Conservation (phyloP, 2,797 vertebrate genomes). For the Sebastes matsubarae region DNA sequence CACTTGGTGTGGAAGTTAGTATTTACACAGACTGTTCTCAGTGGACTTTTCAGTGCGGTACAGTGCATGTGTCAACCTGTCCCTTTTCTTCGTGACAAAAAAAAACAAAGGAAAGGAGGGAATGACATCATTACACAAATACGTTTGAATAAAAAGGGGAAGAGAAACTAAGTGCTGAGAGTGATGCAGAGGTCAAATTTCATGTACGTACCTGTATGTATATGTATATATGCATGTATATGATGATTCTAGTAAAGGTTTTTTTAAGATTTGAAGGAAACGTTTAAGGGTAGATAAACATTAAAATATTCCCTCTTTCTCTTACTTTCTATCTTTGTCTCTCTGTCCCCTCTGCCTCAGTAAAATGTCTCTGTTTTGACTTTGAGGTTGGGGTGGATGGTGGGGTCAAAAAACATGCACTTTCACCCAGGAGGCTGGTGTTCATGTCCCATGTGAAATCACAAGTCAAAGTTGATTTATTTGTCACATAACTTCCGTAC, state of each 20-base stretch:
- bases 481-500: no score
- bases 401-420: no score
- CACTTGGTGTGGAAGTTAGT: conserved; percentile 57
- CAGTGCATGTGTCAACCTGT: conserved; percentile 70
- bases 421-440: no score
- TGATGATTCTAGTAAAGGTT: no score
- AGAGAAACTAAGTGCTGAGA: conserved; percentile 58
- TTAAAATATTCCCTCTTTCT: neutral
- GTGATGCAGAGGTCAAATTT: neutral
- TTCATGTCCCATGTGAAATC: no score
- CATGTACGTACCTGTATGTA: no score
- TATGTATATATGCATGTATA: no score
- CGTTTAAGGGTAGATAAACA: no score
- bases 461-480: no score
- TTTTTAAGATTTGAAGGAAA: no score
- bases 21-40: conserved; percentile 49
- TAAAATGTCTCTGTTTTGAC: neutral
- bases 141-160: conserved; percentile 59
- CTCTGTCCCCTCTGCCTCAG: neutral
- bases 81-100: conserved; percentile 59
- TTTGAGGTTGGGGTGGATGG: no score
- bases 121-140: conserved; percentile 74
- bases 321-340: neutral
- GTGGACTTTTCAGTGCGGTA: conserved; percentile 72
- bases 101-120: conserved; percentile 40